Evolutionary conservation across 2,888 invertebrate species (phyloP), one percentile per base, ranked within the genome.

Genomic region (Microdon myrmicae): DNA sequence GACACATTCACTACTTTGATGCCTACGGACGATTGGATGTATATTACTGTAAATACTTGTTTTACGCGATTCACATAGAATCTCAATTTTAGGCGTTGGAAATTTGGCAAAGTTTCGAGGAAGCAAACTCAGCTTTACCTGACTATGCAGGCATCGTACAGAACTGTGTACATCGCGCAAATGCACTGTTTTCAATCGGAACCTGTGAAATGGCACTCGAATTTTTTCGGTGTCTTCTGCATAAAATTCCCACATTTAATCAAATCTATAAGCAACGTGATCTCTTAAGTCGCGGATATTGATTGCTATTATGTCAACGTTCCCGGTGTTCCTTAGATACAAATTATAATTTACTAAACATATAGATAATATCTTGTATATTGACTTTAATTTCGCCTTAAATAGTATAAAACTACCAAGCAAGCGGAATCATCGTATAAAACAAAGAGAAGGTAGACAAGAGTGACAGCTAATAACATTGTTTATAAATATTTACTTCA

Each of bases 21-120:
- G 70, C 69, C 4, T 72, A 72, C 25, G 73, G 72, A 20, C 58
- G 73, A 35, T 8, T 73, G n/a, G 71, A 73, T 68, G 73, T n/a
- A n/a, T n/a, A n/a, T n/a, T n/a, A n/a, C n/a, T n/a, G n/a, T 73
- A 56, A 54, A 68, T 16, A 3, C 12, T 12, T 32, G 6, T 10
- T 26, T 4, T 12, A 19, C 3, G 14, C 14, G 3, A 28, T 17
- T n/a, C 5, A 41, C 1, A 9, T n/a, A 29, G 10, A 10, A 6
- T 37, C 41, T 37, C 1, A 31, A n/a, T 51, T 49, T 2, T 16
- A 71, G 71, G 51, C 51, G 41, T 8, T 19, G 0, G 71, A 71
- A 54, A 68, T 71, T 2, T 13, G 20, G 12, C 67, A 53, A 1
- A 71, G 71, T 31, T 70, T 70, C 9, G 9, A 23, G 3, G 71